phyloP scores from a whole-genome alignment of 2,888 invertebrate genomes.

The Acheta domesticus region DNA sequence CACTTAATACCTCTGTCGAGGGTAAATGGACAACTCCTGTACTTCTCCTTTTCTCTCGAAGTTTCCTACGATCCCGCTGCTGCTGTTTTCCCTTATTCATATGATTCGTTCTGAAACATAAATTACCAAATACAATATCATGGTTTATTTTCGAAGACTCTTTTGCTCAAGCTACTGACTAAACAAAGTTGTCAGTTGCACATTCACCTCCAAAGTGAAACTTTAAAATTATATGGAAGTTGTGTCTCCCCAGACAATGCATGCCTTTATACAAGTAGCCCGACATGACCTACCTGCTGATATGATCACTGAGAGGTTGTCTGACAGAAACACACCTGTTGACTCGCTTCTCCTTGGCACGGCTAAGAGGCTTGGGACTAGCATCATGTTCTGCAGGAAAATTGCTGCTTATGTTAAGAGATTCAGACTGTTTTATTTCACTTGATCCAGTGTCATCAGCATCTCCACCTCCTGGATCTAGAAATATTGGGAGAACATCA shows the following conservation, averaged over 20 bases:
- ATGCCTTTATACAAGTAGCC: not conserved
- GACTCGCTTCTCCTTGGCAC: slow-evolving; percentile 49
- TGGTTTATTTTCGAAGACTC: not conserved
- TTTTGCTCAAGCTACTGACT: no score
- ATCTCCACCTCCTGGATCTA: slow-evolving; percentile 35
- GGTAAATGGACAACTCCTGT: slow-evolving; percentile 59
- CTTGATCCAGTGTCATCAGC: slow-evolving; percentile 35
- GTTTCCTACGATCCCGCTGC: slow-evolving; percentile 56
- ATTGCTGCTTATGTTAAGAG: slow-evolving; percentile 36
- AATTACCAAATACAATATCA: slow-evolving; percentile 34
- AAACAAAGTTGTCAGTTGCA: no score
- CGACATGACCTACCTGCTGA: slow-evolving; percentile 35
- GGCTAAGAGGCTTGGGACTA: slow-evolving; percentile 48
- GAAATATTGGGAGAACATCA: not conserved
- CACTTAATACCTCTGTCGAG: slow-evolving; percentile 53
- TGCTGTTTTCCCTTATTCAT: slow-evolving; percentile 54
- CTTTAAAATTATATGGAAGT: no score
- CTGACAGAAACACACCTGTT: slow-evolving; percentile 40
- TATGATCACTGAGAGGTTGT: slow-evolving; percentile 38
- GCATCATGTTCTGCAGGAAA: slow-evolving; percentile 45
- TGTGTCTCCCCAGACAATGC: no score
- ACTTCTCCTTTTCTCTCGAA: slow-evolving; percentile 57
- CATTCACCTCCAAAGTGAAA: no score
- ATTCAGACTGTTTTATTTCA: slow-evolving; percentile 36
- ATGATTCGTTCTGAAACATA: slow-evolving; percentile 49